Percentiles rank a stretch among this genome's conserved stretches.
phyloP scores from a whole-genome alignment of 2,113 vertebrate species.

The Phyllostomus discolor region DNA sequence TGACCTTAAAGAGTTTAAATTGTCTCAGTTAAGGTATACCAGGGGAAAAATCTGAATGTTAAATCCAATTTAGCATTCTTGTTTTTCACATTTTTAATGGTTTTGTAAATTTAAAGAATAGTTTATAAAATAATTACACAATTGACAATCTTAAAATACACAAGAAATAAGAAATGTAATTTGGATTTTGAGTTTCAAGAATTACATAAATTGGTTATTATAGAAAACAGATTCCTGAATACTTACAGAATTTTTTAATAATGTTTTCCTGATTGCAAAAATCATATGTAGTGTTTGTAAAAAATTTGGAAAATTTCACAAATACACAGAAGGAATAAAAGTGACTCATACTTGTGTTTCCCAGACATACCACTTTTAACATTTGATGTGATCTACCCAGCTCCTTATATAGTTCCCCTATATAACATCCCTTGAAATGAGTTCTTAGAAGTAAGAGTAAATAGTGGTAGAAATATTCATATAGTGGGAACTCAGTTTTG shows the following conservation, averaged over 20 bases:
- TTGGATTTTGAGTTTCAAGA: conserved; percentile 38
- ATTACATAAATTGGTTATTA: neutral
- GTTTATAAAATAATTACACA: neutral
- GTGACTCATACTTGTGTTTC: neutral
- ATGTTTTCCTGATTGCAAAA: neutral
- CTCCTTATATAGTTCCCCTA: neutral
- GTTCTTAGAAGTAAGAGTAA: neutral
- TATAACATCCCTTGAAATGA: neutral
- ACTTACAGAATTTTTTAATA: neutral
- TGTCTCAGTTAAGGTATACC: neutral
- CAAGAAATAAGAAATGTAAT: neutral
- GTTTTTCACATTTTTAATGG: conserved; percentile 40
- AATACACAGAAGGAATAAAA: neutral
- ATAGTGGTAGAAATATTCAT: neutral
- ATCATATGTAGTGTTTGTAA: neutral
- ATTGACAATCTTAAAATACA: neutral
- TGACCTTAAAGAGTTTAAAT: neutral
- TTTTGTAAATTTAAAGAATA: conserved; percentile 28
- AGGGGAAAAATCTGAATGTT: neutral
- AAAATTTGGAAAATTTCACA: conserved; percentile 26
- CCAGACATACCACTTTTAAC: neutral
- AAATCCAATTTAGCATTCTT: neutral
- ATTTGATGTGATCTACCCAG: neutral
- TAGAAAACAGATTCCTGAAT: neutral
- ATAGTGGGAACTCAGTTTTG: neutral